Base-by-base conservation (phyloP, 2,888 invertebrate genomes). In the Phania funesta region DNA sequence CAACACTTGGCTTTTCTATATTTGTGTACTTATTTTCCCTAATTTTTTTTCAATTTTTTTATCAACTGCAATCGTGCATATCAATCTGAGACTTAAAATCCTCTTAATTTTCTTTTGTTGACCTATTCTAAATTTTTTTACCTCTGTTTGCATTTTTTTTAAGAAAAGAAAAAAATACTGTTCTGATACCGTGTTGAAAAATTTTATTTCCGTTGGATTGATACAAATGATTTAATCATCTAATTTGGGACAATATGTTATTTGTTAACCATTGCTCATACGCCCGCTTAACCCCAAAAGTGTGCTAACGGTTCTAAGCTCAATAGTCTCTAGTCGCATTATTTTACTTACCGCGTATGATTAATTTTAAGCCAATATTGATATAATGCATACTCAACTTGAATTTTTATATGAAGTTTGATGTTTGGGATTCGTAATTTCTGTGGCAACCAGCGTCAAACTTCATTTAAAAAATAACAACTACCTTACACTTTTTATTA, bases 91-190 rank as follows among this genome's bases (percentile, higher is more conserved):
- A 64, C 20, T 41, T 64, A 38, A 78, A 82, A 82, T 82, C 77
- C 82, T 74, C 78, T 82, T 78, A 74, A 82, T 78, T 82, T 82
- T 82, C 68, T 58, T 70, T 68, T 56, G 58, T 74, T 74, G 73
- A 77, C 73, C 77, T 74, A 68, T 62, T 71, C 64, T 41, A 58
- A 18, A 2, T 3, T 50, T 32, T 1, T 6, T 38, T 7, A n/a
- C 16, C n/a, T 16, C 32, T 70, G n/a, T 20, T 29, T 29, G 6
- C 5, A 22, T 20, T 52, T 79, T 9, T 20, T 29, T n/a, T 16
- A 44, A 62, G 68, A 29, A 24, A 62, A 26, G 38, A 35, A 68
- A 74, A 29, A 65, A 52, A 44, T 22, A 32, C 16, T 32, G 48
- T 24, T 44, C n/a, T 13, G n/a, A 46, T 41, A n/a, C n/a, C 73